Percentiles rank a stretch among this genome's conserved stretches.
These are phyloP conservation scores for Crax fasciolata DNA, from an alignment of 2,797 vertebrate species.

Conservation along the genomic window DNA sequence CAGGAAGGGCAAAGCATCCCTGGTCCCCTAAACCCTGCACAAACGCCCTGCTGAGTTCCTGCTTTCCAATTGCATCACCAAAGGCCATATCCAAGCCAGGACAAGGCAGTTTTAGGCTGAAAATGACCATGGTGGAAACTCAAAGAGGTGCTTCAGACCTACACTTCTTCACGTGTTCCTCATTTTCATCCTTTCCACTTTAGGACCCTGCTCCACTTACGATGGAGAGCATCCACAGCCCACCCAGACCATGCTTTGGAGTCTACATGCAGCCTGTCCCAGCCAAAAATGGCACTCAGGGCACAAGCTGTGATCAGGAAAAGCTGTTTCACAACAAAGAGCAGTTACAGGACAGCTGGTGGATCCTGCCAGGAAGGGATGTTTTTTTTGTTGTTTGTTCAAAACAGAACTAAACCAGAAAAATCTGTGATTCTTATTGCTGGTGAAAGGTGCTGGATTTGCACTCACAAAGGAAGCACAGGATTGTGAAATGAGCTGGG, in stretches of 20 bases:
- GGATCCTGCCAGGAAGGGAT: conserved; percentile 6
- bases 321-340: conserved; percentile 56
- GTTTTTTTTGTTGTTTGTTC: not conserved
- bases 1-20: not conserved
- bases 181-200: not conserved
- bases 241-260: not conserved
- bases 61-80: not conserved
- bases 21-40: rapidly evolving
- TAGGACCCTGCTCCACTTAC: not conserved
- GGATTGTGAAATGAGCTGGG: conserved; percentile 19
- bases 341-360: conserved; percentile 26
- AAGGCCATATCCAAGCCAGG: not conserved
- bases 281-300: conserved; percentile 33
- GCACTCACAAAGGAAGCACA: not conserved
- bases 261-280: rapidly evolving
- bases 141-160: not conserved
- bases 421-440: conserved; percentile 57
- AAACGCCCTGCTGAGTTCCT: not conserved
- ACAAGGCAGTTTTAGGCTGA: not conserved
- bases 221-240: not conserved
- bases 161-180: rapidly evolving
- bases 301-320: conserved; percentile 35
- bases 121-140: rapidly evolving
- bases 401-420: conserved; percentile 32
- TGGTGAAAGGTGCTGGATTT: conserved; percentile 59